Evolutionary conservation across 2,888 invertebrate species (phyloP), one percentile per base, ranked within the genome.

Genomic region (Lasioglossum vierecki): DNA sequence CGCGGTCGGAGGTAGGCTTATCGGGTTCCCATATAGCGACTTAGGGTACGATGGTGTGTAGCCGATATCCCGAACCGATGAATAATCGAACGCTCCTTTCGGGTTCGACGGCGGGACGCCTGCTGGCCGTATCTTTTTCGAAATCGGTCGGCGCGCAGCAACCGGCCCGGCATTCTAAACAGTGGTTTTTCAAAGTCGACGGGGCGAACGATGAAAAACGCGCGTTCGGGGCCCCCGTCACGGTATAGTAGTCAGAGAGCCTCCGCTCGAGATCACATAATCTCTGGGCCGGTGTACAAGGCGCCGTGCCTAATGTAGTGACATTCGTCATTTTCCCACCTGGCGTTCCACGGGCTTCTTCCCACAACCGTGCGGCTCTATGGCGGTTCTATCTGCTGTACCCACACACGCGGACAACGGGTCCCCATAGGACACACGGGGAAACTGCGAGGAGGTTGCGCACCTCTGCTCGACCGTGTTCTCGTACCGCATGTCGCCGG

Each of bases 241-340:
- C 46, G 82, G 53, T 76, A 66, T 83, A 80, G 80, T 82, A 82
- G 75, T 70, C 63, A 13, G 41, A 5, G 6, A 11, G 63, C 57
- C 80, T 57, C n/a, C 80, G 72, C 46, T 60, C 78, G 68, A 79
- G 88, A 88, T 88, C 83, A 35, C 84, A 84, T 87, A 88, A 88
- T 87, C 80, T 77, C 22, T 76, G 77, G 57, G 35, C 72, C 30
- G 77, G 57, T 80, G 75, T 80, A 74, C 76, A 22, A 75, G 84
- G 81, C 77, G 85, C 70, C 87, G 85, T 77, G 70, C 49, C 78
- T 86, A 84, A 87, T 86, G 86, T 57, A 79, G 75, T 74, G 90
- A 87, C 86, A 88, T 90, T 86, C 90, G 86, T 90, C 90, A 91
- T 91, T 90, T 91, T 90, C 84, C 84, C 89, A 90, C 91, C 87